phyloP scores from a whole-genome alignment of 2,797 vertebrate genomes.

The Ctenochaetus hawaiiensis region DNA sequence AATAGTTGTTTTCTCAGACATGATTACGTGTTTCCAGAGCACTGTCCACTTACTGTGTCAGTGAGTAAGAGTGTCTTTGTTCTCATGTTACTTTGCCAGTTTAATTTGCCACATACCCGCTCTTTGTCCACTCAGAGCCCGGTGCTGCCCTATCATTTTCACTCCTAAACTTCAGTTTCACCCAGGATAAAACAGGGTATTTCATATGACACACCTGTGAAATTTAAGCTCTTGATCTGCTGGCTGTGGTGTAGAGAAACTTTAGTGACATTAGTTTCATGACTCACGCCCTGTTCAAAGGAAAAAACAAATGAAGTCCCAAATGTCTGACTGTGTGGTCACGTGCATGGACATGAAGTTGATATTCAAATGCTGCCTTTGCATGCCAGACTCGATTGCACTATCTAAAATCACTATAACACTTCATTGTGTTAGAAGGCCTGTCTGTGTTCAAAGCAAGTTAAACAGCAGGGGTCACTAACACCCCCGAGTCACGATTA shows the following conservation, averaged over 20 bases:
- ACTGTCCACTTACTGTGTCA: neutral
- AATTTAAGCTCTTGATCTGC: neutral
- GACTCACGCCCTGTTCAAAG: neutral
- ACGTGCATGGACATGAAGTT: conserved; percentile 20
- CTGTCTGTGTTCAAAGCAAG: conserved; percentile 32
- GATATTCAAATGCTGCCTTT: conserved; percentile 66
- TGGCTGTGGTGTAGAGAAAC: conserved; percentile 3
- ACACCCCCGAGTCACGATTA: neutral
- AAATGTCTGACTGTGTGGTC: conserved; percentile 8
- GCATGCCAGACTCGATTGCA: conserved; percentile 20
- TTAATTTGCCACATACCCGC: conserved; percentile 22
- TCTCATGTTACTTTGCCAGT: conserved; percentile 23
- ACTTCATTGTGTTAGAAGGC: conserved; percentile 15
- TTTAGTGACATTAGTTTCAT: conserved; percentile 6
- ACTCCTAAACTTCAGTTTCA: neutral
- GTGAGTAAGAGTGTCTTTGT: neutral
- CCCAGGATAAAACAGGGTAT: neutral
- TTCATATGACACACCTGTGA: neutral
- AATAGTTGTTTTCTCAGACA: conserved; percentile 9
- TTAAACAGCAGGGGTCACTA: conserved; percentile 17
- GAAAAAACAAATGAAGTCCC: conserved; percentile 2
- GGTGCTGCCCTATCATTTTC: neutral
- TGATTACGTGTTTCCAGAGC: conserved; percentile 17
- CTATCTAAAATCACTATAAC: conserved; percentile 5
- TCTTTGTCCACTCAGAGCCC: conserved; percentile 5